A percentile compares a stretch with the other conserved stretches of the same genome.
Conservation (phyloP, 2,888 invertebrate genomes). For the Drosophila histrio region DNA sequence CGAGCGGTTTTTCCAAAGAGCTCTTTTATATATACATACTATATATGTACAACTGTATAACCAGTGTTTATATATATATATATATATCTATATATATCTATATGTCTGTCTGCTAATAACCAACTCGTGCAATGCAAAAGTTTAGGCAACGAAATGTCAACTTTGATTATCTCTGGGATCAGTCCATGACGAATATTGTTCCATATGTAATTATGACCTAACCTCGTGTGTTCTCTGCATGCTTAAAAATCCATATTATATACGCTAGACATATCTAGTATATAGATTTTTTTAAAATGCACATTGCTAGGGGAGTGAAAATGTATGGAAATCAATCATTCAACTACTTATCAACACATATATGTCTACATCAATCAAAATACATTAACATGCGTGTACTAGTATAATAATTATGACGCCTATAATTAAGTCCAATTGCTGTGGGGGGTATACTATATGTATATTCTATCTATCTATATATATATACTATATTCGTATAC, state of each 20-base stretch:
- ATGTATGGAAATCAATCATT: conserved; percentile 31
- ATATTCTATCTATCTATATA: conserved; percentile 2
- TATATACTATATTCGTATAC: neutral
- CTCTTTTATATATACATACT: no score
- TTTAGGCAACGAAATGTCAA: conserved; percentile 67
- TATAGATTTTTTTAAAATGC: conserved; percentile 17
- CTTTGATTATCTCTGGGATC: conserved; percentile 59
- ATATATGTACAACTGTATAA: neutral
- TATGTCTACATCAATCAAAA: conserved; percentile 64
- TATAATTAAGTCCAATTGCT: conserved; percentile 12
- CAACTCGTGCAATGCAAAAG: conserved; percentile 39
- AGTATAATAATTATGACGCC: conserved; percentile 61
- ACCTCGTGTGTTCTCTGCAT: conserved; percentile 42
- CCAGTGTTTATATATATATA: neutral
- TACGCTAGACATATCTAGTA: neutral
- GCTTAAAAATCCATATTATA: conserved; percentile 58
- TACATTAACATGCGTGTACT: conserved; percentile 48
- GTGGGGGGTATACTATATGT: conserved; percentile 4
- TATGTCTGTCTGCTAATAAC: conserved; percentile 23
- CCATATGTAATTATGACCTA: conserved; percentile 60
- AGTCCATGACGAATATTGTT: conserved; percentile 11
- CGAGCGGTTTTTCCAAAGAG: conserved; percentile 1
- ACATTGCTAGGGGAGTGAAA: neutral
- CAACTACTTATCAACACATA: conserved; percentile 37
- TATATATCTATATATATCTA: neutral